A percentile compares a stretch with the other conserved stretches of the same genome.
Evolutionary conservation across 2,888 invertebrate species (phyloP).

Genomic region (Zaprionus obscuricornis): DNA sequence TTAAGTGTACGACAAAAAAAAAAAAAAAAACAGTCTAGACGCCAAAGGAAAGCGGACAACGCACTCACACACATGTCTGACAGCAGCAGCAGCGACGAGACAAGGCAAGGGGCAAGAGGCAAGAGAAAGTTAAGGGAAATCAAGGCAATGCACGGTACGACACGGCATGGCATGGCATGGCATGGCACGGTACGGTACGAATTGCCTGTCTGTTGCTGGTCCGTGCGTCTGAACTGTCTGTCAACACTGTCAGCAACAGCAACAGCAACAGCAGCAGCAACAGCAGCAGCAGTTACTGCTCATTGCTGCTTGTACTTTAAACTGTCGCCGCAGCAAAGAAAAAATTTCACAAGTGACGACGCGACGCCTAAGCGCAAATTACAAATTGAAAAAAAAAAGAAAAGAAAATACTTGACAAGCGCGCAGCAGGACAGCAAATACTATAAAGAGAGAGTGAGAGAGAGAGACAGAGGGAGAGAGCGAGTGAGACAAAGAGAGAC

Average conservation of each 20-base stretch:
- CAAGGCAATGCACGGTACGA: too few relatives aligned
- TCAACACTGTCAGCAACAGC: conserved; percentile 42
- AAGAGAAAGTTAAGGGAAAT: too few relatives aligned
- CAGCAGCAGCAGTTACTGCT: conserved; percentile 5
- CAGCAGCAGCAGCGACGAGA: too few relatives aligned
- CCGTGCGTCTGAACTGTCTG: conserved; percentile 23
- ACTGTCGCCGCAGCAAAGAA: conserved; percentile 52
- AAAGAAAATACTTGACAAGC: background rate
- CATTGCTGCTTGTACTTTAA: conserved; percentile 38
- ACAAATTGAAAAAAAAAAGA: conserved; percentile 54
- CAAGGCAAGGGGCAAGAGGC: too few relatives aligned
- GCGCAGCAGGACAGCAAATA: background rate
- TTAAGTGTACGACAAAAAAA: conserved; percentile 15
- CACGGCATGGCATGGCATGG: too few relatives aligned
- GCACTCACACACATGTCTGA: conserved; percentile 50
- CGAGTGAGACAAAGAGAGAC: conserved; percentile 13
- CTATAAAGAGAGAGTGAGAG: conserved; percentile 8
- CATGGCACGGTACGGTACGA: conserved; percentile 35
- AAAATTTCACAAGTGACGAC: conserved; percentile 39
- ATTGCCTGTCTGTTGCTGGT: conserved; percentile 20
- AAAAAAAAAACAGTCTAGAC: conserved; percentile 51
- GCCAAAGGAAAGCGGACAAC: background rate
- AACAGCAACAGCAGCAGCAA: conserved; percentile 12
- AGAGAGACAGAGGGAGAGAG: conserved; percentile 5
- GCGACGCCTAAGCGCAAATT: conserved; percentile 46